These are phyloP conservation scores for Battus philenor DNA, from an alignment of 1,140 invertebrate species.

Conservation along the genomic window DNA sequence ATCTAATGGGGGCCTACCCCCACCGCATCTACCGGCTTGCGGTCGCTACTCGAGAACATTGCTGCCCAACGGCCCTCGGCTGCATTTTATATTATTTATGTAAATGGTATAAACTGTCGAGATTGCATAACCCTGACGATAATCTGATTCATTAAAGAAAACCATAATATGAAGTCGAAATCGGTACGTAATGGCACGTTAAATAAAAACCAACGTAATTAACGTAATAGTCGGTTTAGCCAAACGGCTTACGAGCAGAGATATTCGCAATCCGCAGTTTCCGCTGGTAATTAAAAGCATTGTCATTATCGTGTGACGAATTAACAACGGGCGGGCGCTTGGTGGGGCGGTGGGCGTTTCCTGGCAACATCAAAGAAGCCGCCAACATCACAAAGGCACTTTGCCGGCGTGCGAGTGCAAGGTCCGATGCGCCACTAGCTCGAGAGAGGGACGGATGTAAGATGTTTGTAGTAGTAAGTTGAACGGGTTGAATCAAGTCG, in stretches of 20 bases:
- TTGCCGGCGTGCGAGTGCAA: constrained; percentile 44
- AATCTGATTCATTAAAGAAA: too few relatives aligned
- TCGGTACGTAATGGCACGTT: not conserved
- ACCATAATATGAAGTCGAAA: too few relatives aligned
- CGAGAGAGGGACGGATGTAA: constrained; percentile 31
- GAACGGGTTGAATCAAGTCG: constrained; percentile 68
- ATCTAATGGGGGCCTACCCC: too few relatives aligned
- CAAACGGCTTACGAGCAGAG: constrained; percentile 4
- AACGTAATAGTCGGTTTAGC: constrained; percentile 8
- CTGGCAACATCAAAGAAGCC: constrained; percentile 56
- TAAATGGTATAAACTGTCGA: too few relatives aligned
- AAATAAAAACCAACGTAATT: constrained; percentile 9
- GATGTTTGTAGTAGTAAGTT: constrained; percentile 56
- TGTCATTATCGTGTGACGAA: constrained; percentile 71
- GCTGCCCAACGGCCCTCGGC: too few relatives aligned
- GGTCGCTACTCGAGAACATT: too few relatives aligned
- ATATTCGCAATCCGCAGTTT: constrained; percentile 30
- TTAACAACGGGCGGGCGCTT: constrained; percentile 31
- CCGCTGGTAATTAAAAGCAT: constrained; percentile 66
- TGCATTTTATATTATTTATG: too few relatives aligned
- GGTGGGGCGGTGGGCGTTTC: constrained; percentile 43
- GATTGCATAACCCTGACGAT: too few relatives aligned
- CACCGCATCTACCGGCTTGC: too few relatives aligned
- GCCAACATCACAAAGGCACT: constrained; percentile 45
- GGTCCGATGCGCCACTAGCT: not conserved